phyloP scores from a whole-genome alignment of 2,888 invertebrate species.

The Noctuana brunneofusca region DNA sequence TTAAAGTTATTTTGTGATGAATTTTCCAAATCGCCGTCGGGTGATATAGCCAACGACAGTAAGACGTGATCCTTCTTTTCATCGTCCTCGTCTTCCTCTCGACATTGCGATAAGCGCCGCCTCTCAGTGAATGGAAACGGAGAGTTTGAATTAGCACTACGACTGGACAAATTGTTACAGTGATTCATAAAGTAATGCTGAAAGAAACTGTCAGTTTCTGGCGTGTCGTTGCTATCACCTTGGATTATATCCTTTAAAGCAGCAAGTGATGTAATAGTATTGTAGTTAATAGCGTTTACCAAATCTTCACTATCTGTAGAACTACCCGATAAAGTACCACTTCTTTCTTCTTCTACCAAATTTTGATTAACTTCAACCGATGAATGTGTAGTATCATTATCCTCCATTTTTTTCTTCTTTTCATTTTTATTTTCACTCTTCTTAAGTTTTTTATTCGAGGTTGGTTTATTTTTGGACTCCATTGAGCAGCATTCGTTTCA shows the following conservation, averaged over 20 bases:
- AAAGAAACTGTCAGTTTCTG: conserved; percentile 84
- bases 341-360: conserved; percentile 44
- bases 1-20: conserved; percentile 45
- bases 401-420: conserved; percentile 68
- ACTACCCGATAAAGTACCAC: conserved; percentile 60
- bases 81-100: conserved; percentile 92
- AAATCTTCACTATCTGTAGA: conserved; percentile 86
- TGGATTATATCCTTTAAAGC: conserved; percentile 87
- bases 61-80: conserved; percentile 64
- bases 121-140: conserved; percentile 83
- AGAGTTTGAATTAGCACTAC: conserved; percentile 67
- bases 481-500: conserved; percentile 68
- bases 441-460: conserved; percentile 55
- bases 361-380: conserved; percentile 49
- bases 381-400: conserved; percentile 42
- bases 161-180: conserved; percentile 86
- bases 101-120: conserved; percentile 90
- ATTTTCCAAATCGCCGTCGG: conserved; percentile 45
- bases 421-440: conserved; percentile 68
- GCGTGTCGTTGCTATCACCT: conserved; percentile 81
- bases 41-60: conserved; percentile 45
- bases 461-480: conserved; percentile 64
- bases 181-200: conserved; percentile 89
- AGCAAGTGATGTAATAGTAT: conserved; percentile 86
- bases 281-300: conserved; percentile 86